Conservation (phyloP, 2,888 invertebrate species). For the Thymelicus acteon region DNA sequence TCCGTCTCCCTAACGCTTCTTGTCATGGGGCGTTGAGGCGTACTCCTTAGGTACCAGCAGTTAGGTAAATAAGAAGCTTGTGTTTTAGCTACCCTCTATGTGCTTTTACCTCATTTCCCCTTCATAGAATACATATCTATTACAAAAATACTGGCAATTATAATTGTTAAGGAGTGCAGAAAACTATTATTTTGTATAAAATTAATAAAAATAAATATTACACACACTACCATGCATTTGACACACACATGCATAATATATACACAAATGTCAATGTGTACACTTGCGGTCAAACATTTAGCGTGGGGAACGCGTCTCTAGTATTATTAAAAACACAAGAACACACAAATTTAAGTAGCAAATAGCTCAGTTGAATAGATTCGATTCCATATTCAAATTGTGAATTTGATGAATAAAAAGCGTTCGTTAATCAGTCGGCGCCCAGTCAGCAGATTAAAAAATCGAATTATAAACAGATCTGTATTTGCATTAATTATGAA, state of each 20-base stretch:
- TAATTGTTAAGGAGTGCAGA: too few species aligned
- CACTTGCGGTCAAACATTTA: too few species aligned
- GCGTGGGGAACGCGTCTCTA: too few species aligned
- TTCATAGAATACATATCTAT: too few species aligned
- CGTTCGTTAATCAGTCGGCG: constrained; percentile 26
- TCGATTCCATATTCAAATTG: constrained; percentile 46
- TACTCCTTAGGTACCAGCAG: constrained; percentile 9
- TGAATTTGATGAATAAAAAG: constrained; percentile 39
- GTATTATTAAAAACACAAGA: not conserved
- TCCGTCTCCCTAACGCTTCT: constrained; percentile 3
- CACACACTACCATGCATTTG: too few species aligned
- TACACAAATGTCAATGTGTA: too few species aligned
- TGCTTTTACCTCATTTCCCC: too few species aligned
- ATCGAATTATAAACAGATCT: too few species aligned
- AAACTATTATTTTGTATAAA: too few species aligned
- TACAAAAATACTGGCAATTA: too few species aligned
- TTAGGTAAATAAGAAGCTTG: not conserved
- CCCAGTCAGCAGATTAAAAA: not conserved
- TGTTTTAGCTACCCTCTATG: not conserved
- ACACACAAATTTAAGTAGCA: not conserved
- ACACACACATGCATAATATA: not conserved
- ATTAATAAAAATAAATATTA: too few species aligned
- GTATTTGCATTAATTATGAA: too few species aligned
- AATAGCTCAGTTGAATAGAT: not conserved
- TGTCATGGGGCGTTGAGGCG: constrained; percentile 15